These are phyloP conservation scores for Lordiphosa andalusiaca DNA, from an alignment of 2,888 invertebrate genomes.

Conservation along the genomic window DNA sequence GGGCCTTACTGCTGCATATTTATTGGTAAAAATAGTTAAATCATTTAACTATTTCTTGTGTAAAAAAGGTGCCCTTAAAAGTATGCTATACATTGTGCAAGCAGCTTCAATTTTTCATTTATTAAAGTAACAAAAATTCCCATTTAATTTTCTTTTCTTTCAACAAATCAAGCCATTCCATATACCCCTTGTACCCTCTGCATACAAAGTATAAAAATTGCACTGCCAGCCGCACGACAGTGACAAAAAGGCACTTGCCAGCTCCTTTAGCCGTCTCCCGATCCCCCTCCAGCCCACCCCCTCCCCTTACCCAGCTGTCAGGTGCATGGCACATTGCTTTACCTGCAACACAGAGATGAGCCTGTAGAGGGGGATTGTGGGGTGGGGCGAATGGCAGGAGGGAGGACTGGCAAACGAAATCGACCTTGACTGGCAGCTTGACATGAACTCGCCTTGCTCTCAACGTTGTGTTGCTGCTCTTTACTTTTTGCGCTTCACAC, in stretches of 20 bases:
- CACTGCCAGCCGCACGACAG: slow-evolving; percentile 65
- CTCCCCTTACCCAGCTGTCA: slow-evolving; percentile 16
- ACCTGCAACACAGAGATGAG: slow-evolving; percentile 26
- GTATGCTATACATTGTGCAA: background rate
- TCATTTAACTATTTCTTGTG: no score
- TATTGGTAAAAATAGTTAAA: no score
- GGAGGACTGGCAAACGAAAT: slow-evolving; percentile 52
- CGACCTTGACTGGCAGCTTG: slow-evolving; percentile 75
- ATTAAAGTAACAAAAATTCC: no score
- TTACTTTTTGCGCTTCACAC: slow-evolving; percentile 35
- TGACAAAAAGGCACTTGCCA: slow-evolving; percentile 70
- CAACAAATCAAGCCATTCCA: background rate
- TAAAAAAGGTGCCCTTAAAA: background rate
- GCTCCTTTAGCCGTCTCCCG: slow-evolving; percentile 10
- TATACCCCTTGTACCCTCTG: slow-evolving; percentile 21
- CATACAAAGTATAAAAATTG: slow-evolving; percentile 59
- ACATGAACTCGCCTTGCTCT: slow-evolving; percentile 68
- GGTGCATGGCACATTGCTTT: slow-evolving; percentile 43
- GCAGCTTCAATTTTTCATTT: no score
- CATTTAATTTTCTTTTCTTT: no score
- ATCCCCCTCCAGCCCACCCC: background rate
- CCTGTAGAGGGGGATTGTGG: background rate
- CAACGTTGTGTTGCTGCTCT: slow-evolving; percentile 36
- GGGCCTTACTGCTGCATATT: no score
- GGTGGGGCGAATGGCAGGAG: slow-evolving; percentile 28